Evolutionary conservation across 2,797 vertebrate genomes (phyloP).

Genomic region (Spheniscus humboldti): DNA sequence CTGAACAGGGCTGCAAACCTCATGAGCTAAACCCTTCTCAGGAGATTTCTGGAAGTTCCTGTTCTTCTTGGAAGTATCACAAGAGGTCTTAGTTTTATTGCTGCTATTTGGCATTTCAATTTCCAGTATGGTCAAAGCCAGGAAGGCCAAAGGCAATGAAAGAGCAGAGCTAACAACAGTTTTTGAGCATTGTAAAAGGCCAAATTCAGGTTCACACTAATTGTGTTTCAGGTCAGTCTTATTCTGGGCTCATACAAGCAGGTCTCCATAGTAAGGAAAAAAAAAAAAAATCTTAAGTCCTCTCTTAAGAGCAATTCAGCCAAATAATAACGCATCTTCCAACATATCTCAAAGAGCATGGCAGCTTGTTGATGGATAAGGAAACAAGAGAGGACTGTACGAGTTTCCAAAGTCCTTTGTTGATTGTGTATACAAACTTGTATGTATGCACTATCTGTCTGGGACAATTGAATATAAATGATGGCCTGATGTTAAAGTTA

Average conservation of each 20-base stretch:
- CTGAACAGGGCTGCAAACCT: not conserved
- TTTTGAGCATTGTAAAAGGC: not conserved
- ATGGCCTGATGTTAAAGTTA: not conserved
- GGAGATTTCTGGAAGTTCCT: conserved; percentile 30
- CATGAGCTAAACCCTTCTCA: not conserved
- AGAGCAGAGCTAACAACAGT: not conserved
- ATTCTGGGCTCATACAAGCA: not conserved
- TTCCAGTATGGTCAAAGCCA: not conserved
- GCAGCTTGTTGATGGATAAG: not conserved
- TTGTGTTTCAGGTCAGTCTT: not conserved
- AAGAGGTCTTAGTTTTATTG: conserved; percentile 16
- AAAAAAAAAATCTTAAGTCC: not conserved
- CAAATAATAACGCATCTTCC: not conserved
- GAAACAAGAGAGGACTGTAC: not conserved
- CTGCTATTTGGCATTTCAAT: not conserved
- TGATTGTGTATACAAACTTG: not conserved
- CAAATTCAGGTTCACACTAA: not conserved
- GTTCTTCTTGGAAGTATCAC: conserved; percentile 30
- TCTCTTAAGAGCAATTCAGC: not conserved
- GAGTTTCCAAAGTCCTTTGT: not conserved
- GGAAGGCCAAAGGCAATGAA: not conserved
- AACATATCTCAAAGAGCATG: not conserved
- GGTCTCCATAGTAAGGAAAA: not conserved
- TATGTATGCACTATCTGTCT: not conserved
- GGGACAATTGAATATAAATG: not conserved